Base-by-base conservation (phyloP, 1,140 invertebrate genomes). In the Nylanderia fulva region DNA sequence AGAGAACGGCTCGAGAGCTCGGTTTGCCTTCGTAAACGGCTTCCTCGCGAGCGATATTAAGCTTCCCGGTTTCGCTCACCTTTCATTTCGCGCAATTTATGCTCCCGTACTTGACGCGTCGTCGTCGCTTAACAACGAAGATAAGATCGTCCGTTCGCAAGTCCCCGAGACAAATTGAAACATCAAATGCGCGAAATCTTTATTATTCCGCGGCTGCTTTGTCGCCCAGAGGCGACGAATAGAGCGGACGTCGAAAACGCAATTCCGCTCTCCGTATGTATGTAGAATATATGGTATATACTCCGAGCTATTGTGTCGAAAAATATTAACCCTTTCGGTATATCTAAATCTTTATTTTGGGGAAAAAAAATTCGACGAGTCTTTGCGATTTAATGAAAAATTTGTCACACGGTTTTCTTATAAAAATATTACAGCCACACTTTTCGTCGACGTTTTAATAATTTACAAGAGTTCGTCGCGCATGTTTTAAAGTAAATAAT, bases 31-130 rank as follows among this genome's bases (percentile, higher is more conserved):
- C 75, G 75, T 79, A 79, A 79, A 79, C 77, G 77, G 52, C 36
- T 80, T 80, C 77, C 64, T 52, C 33, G 33, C 18, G 18, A 33
- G 39, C 52, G 66, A 82, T 82, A 82, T 82, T 82, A 82, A 82
- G 66, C n/a, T n/a, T 13, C 21, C 63, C 48, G 11, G 29, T 82
- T 39, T n/a, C 64, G 29, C 9, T 33, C 11, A 8, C 13, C 15
- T n/a, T 36, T 48, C 39, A 5, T 60, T n/a, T 82, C 85, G 45
- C 33, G 18, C 71, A 68, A 88, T 88, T 88, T 85, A 88, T 85
- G 64, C 58, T 11, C 18, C 68, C 63, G 11, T 27, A 39, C 77
- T 87, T 45, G 82, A 82, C 74, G 61, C 21, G 18, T 21, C 27
- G 39, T 48, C 45, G 27, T 52, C 61, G 61, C 36, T 77, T 82